Conservation (phyloP, 2,888 invertebrate species). For the Drosophila algonquin region DNA sequence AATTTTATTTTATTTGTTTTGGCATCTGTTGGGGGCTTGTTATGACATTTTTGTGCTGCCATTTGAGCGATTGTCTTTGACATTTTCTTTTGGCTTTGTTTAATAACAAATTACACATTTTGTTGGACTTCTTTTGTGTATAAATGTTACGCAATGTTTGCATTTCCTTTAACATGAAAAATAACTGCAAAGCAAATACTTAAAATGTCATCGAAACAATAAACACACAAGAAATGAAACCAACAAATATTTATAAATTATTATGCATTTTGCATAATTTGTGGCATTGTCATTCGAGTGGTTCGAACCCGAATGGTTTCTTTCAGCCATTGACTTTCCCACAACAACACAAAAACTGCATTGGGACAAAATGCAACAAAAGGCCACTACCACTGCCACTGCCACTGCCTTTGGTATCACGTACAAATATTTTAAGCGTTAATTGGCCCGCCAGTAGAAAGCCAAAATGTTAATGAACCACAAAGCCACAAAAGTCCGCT, state of each 20-base stretch:
- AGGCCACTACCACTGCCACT: conserved; percentile 30
- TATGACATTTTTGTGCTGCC: conserved; percentile 66
- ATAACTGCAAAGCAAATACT: conserved; percentile 32
- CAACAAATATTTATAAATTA: conserved; percentile 56
- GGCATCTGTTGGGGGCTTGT: conserved; percentile 47
- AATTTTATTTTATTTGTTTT: conserved; percentile 41
- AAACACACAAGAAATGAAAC: conserved; percentile 13
- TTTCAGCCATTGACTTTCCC: conserved; percentile 30
- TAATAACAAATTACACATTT: conserved; percentile 34
- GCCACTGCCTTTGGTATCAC: conserved; percentile 49
- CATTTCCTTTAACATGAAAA: conserved; percentile 13
- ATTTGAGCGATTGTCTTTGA: conserved; percentile 65
- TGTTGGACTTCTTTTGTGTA: conserved; percentile 11
- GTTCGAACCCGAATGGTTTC: conserved; percentile 23
- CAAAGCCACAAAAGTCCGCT: conserved; percentile 53
- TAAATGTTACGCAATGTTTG: conserved; percentile 29
- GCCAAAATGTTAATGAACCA: conserved; percentile 73
- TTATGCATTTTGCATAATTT: conserved; percentile 62
- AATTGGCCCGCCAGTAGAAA: conserved; percentile 68
- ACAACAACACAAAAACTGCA: conserved; percentile 54
- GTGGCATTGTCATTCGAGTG: conserved; percentile 64
- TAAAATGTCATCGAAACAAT: conserved; percentile 49
- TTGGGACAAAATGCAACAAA: conserved; percentile 58
- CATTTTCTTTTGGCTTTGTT: conserved; percentile 47
- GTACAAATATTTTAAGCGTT: conserved; percentile 69